These are phyloP conservation scores for Coendou prehensilis DNA, from an alignment of 2,797 vertebrate species.

Conservation along the genomic window DNA sequence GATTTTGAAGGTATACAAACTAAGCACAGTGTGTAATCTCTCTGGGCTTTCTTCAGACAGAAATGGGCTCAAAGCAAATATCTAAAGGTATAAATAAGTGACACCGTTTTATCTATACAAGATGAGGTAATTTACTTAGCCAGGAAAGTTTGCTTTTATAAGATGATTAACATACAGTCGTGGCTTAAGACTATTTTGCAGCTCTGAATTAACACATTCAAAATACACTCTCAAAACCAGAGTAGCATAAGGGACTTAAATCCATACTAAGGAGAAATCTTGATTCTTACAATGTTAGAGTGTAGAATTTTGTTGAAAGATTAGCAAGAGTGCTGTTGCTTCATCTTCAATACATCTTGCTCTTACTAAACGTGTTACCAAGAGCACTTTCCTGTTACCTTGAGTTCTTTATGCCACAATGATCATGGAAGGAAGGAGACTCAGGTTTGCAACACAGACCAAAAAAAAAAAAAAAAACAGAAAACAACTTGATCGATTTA, in stretches of 20 bases:
- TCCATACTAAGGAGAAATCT: not conserved
- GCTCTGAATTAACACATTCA: not conserved
- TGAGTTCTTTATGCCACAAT: constrained; percentile 55
- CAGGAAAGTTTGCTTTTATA: constrained; percentile 21
- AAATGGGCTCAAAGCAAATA: constrained; percentile 16
- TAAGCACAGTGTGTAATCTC: not conserved
- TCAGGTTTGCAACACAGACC: constrained; percentile 54
- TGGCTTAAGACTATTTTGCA: constrained; percentile 3
- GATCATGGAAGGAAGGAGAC: not conserved
- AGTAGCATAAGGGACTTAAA: not conserved
- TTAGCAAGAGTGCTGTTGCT: constrained; percentile 42
- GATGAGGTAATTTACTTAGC: not conserved
- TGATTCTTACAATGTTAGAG: not conserved
- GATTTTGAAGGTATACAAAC: not conserved
- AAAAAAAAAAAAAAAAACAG: not conserved
- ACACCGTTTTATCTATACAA: not conserved
- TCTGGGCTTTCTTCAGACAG: not conserved
- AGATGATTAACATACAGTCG: not conserved
- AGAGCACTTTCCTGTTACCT: constrained; percentile 70
- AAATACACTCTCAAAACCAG: not conserved
- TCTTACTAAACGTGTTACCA: constrained; percentile 47
- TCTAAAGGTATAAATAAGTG: not conserved
- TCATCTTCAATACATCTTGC: constrained; percentile 41
- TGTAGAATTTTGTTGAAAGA: constrained; percentile 41
- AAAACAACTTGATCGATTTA: not conserved